A percentile compares a stretch with the other conserved stretches of the same genome.
Evolutionary conservation across 2,797 vertebrate species (phyloP).

Genomic region (Onychomys leucogaster): DNA sequence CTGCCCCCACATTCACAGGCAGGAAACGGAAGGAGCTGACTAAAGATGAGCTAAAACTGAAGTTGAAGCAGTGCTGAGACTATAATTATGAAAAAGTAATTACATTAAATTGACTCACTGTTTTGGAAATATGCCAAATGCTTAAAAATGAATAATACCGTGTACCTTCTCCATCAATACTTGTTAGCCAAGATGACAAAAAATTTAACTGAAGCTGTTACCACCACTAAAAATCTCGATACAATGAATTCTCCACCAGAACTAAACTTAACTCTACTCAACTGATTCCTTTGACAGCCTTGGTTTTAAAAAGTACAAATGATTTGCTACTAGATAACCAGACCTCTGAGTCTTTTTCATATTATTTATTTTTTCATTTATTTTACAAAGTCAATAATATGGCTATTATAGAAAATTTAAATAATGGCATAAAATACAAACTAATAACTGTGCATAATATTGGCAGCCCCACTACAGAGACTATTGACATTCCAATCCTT

Average conservation of each 20-base stretch:
- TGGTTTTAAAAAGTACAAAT: background rate
- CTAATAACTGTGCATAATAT: background rate
- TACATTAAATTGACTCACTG: slow-evolving; percentile 73
- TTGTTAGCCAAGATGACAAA: slow-evolving; percentile 57
- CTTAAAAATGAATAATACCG: slow-evolving; percentile 69
- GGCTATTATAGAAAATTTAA: background rate
- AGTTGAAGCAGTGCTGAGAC: slow-evolving; percentile 74
- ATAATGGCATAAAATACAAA: slow-evolving; percentile 38
- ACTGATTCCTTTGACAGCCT: background rate
- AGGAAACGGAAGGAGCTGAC: slow-evolving; percentile 41
- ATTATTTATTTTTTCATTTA: slow-evolving; percentile 57
- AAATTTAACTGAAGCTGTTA: background rate
- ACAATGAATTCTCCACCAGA: background rate
- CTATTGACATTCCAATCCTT: background rate
- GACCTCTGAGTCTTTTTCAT: background rate
- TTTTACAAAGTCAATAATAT: slow-evolving; percentile 15
- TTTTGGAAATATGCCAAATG: slow-evolving; percentile 71
- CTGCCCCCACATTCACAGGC: slow-evolving; percentile 2
- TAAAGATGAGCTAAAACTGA: slow-evolving; percentile 61
- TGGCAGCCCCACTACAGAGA: background rate
- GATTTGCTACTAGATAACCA: slow-evolving; percentile 25
- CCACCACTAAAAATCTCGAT: background rate
- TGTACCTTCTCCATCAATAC: slow-evolving; percentile 51
- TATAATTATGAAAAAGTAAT: slow-evolving; percentile 80
- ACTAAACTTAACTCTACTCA: background rate